Conservation (phyloP, 2,113 vertebrate species). For the Platichthys flesus region DNA sequence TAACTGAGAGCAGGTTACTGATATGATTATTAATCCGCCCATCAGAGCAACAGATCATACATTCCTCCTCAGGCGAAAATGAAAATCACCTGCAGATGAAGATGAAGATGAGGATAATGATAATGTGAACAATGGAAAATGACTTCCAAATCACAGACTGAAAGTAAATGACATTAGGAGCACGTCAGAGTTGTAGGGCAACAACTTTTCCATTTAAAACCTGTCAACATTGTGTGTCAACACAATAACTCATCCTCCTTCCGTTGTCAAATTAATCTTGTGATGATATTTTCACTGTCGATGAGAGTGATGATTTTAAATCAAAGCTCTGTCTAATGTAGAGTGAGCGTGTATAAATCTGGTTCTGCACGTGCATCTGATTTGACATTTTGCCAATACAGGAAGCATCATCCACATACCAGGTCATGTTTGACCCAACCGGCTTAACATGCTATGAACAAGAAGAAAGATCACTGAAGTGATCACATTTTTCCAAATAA, state of each 20-base stretch:
- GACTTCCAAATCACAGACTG: slow-evolving; percentile 14
- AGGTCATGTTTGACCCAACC: background rate
- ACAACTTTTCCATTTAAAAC: slow-evolving; percentile 2
- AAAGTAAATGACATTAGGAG: slow-evolving; percentile 17
- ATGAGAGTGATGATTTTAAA: background rate
- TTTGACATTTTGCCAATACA: slow-evolving; percentile 11
- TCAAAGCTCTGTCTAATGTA: slow-evolving; percentile 14
- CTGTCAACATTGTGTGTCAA: slow-evolving; percentile 6
- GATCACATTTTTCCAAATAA: background rate
- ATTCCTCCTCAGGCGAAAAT: slow-evolving; percentile 19
- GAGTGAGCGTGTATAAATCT: slow-evolving; percentile 1
- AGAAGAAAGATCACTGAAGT: background rate
- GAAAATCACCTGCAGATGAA: slow-evolving; percentile 19
- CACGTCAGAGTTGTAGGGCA: background rate
- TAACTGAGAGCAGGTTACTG: background rate
- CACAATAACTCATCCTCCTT: background rate
- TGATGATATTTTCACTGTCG: slow-evolving; percentile 4
- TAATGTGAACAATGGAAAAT: slow-evolving; percentile 10
- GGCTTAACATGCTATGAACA: no score
- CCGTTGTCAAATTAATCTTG: slow-evolving; percentile 17
- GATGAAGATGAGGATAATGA: slow-evolving; percentile 27
- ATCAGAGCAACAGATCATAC: slow-evolving; percentile 11
- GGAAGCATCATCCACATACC: background rate
- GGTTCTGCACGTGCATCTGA: slow-evolving; percentile 1
- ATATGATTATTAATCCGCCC: slow-evolving; percentile 33